phyloP scores from a whole-genome alignment of 2,797 vertebrate genomes.

The Crenichthys baileyi region DNA sequence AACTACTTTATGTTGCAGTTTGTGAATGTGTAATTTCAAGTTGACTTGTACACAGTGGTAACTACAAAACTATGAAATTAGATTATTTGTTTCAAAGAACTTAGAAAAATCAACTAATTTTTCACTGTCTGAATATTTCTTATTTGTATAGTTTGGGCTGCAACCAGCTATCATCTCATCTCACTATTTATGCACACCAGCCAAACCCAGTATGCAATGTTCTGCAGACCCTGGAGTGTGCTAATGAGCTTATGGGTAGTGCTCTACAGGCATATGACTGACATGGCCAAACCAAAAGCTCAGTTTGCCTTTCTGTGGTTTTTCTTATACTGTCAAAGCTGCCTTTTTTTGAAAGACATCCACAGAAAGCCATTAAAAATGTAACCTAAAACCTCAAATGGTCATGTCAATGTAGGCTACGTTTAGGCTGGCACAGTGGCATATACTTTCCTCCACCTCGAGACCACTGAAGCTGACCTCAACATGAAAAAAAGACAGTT shows the following conservation, averaged over 20 bases:
- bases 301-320: constrained; percentile 73
- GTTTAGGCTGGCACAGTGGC: constrained; percentile 75
- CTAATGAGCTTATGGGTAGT: constrained; percentile 65
- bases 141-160: constrained; percentile 70
- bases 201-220: constrained; percentile 50
- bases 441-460: constrained; percentile 67
- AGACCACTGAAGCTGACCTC: constrained; percentile 69
- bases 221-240: constrained; percentile 46
- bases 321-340: constrained; percentile 60
- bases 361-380: constrained; percentile 69
- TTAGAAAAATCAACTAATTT: constrained; percentile 17
- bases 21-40: background rate
- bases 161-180: constrained; percentile 67
- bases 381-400: constrained; percentile 79
- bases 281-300: constrained; percentile 57
- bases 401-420: constrained; percentile 68
- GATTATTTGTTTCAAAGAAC: constrained; percentile 46
- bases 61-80: constrained; percentile 53
- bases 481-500: constrained; percentile 59
- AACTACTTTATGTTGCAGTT: no score
- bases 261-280: constrained; percentile 62
- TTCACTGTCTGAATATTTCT: constrained; percentile 13
- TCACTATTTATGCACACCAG: constrained; percentile 36
- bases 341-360: constrained; percentile 33
- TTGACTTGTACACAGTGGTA: background rate